Evolutionary conservation across 2,888 invertebrate species (phyloP), one percentile per base, ranked within the genome.

Genomic region (Clostera curtula): DNA sequence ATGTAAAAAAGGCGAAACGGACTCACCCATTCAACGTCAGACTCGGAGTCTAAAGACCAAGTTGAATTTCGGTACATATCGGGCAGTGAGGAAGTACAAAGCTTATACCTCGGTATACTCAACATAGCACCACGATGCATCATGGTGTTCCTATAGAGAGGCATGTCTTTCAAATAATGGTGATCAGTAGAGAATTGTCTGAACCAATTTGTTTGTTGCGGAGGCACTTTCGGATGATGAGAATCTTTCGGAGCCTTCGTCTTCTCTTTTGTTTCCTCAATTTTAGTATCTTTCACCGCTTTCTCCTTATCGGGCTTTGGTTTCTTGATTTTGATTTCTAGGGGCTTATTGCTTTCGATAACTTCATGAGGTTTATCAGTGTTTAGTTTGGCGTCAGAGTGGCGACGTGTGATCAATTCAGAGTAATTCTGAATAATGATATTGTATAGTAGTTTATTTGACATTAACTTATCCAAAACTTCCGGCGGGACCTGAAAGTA

Each of bases 71-170:
- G 87, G 55, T 91, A 94, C 55, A 97, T 94, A 66, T 97, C 92
- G 0, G 97, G 97, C 56, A 96, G 91, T 25, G 96, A 96, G 1
- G 92, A 93, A 1, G 95, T 93, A 34, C 91, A 85, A 19, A 95
- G 74, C 29, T 89, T 87, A 67, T 95, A 95, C 35, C 92, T 89
- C 36, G 90, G 90, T 29, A 92, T 90, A 56, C 91, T 93, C 53
- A 95, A 75, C 85, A 94, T 92, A 6, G 94, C 94, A 5, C 93
- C 93, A 22, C 95, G 87, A 66, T 95, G 93, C 84, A 93, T 92
- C 42, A 95, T 89, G 0, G 90, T 91, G 52, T 92, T 92, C 39
- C 92, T 87, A 59, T 92, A 92, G n/a, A 91, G 64, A 18, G 87
- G 84, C 50, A 91, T 86, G 46, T 90, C 87, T 58, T 87, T 89